phyloP scores from a whole-genome alignment of 2,888 invertebrate genomes.

The Tupiocoris notatus region DNA sequence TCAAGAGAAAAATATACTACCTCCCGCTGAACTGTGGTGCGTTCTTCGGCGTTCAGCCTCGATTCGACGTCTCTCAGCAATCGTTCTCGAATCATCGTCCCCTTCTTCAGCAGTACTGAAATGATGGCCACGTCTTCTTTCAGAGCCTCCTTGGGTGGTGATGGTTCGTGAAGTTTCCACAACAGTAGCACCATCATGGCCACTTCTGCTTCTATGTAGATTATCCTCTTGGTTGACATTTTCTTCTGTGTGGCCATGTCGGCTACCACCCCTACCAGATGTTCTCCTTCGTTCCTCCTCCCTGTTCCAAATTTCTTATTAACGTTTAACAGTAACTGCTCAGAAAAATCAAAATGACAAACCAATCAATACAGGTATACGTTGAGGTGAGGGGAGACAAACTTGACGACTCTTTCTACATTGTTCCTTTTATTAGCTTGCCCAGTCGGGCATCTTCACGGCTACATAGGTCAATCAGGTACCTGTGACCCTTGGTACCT shows the following conservation, averaged over 20 bases:
- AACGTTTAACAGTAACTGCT: too few relatives aligned
- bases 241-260: background rate
- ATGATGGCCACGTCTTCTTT: conserved; percentile 2
- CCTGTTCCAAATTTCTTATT: too few relatives aligned
- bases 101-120: conserved; percentile 20
- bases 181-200: conserved; percentile 5
- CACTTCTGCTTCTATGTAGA: background rate
- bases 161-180: conserved; percentile 2
- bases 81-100: background rate
- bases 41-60: conserved; percentile 6
- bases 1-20: too few relatives aligned
- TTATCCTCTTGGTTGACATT: background rate
- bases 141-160: conserved; percentile 9
- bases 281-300: conserved; percentile 19
- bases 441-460: too few relatives aligned
- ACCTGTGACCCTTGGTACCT: too few relatives aligned
- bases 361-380: too few relatives aligned
- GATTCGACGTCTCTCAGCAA: background rate
- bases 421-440: too few relatives aligned
- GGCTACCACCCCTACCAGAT: conserved; percentile 1
- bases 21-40: background rate
- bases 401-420: too few relatives aligned
- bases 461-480: too few relatives aligned
- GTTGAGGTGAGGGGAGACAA: too few relatives aligned
- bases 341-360: too few relatives aligned